Conservation (phyloP, 2,113 vertebrate genomes). For the rabbit (Oryctolagus cuniculus) region DNA sequence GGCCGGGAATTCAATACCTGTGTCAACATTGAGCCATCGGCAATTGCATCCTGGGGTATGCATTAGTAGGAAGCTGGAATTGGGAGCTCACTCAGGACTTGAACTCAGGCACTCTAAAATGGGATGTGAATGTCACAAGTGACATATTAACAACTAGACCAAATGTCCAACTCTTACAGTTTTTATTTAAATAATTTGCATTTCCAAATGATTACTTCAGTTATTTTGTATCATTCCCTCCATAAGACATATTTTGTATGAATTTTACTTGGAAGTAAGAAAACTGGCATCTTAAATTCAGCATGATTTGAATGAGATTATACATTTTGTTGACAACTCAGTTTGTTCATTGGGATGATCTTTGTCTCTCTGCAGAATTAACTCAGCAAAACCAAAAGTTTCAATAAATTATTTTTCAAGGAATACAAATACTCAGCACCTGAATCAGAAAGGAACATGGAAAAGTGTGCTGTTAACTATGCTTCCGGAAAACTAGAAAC, state of each 20-base stretch:
- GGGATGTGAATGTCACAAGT: too few species aligned
- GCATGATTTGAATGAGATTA: not conserved
- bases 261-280: too few species aligned
- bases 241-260: too few species aligned
- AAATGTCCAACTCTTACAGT: too few species aligned
- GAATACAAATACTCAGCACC: not conserved
- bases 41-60: too few species aligned
- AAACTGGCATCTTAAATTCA: not conserved
- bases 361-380: not conserved
- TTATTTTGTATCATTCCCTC: not conserved
- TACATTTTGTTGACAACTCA: slow-evolving; percentile 32
- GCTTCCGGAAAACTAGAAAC: slow-evolving; percentile 28
- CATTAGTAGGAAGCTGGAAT: too few species aligned
- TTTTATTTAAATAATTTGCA: not conserved
- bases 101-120: too few species aligned
- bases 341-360: not conserved
- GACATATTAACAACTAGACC: too few species aligned
- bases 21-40: too few species aligned
- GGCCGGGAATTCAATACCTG: too few species aligned
- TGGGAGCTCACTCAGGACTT: too few species aligned
- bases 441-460: slow-evolving; percentile 1
- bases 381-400: not conserved
- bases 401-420: not conserved
- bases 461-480: not conserved
- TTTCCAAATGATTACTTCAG: slow-evolving; percentile 14